Base-by-base conservation (phyloP, 2,113 vertebrate genomes). In the Hippocampus abdominalis region DNA sequence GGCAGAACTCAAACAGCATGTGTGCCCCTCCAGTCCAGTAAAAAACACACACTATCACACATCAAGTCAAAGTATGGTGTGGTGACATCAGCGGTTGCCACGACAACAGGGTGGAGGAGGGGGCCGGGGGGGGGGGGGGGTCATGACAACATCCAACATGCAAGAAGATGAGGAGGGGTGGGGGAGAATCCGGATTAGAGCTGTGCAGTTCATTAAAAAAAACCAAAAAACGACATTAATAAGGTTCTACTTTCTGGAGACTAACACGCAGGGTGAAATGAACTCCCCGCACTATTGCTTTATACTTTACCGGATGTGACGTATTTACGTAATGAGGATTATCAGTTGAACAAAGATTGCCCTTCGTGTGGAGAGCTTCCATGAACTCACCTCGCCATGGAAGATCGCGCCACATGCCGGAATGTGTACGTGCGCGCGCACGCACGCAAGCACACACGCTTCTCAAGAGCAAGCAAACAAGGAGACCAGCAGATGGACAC, bases 11-110 rank as follows among this genome's bases (percentile, higher is more conserved):
- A 27, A 53, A 56, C 53, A 56, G n/a, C 20, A 36, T 64, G 32
- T 64, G 5, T 39, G n/a, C 10, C 4, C 2, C 4, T 7, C 6
- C 13, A 15, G 2, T 13, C 36, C 5, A 44, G 66, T 67, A 82
- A 81, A 85, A 64, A 25, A 27, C 40, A 27, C 78, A 80, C 79
- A 78, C 70, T 48, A 72, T 80, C 85, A 72, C 79, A 85, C 73
- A 64, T 81, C 81, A 65, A 80, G 68, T 68, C 74, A 76, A 80
- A 80, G 81, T 76, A 79, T 77, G 81, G 68, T 80, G 77, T 86
- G 75, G 84, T 92, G 89, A 91, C 90, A 90, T 92, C 90, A 91
- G 75, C 86, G 79, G 89, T 92, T 82, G 72, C 85, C 76, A 62
- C 84, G 88, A 75, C 81, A 84, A 92, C 86, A 39, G 56, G 68